phyloP scores from a whole-genome alignment of 1,140 invertebrate genomes.

The Chionoecetes opilio region DNA sequence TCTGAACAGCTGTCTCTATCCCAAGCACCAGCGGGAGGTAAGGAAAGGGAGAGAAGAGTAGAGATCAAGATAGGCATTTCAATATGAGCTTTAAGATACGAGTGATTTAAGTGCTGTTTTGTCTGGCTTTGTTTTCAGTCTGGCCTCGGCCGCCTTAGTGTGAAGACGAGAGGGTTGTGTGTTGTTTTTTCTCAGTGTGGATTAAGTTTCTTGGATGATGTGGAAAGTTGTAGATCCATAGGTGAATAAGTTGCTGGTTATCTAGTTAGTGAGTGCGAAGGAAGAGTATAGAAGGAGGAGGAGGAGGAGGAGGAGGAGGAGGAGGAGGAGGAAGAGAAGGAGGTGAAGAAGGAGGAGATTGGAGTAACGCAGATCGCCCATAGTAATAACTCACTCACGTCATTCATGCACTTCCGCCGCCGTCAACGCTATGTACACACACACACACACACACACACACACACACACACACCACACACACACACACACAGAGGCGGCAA shows the following conservation, averaged over 20 bases:
- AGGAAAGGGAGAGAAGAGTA: background rate
- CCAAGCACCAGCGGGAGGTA: background rate
- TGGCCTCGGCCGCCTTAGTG: background rate
- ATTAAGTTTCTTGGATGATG: background rate
- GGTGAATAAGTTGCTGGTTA: background rate
- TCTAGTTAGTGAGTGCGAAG: background rate
- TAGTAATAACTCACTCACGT: conserved; percentile 21
- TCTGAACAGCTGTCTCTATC: too few relatives aligned
- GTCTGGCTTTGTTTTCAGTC: background rate
- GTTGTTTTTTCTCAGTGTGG: background rate
- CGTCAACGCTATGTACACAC: conserved; percentile 13
- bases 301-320: background rate
- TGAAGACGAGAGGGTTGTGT: background rate
- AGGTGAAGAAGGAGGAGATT: conserved; percentile 7
- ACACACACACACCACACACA: background rate
- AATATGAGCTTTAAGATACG: background rate
- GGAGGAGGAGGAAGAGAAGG: background rate
- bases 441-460: conserved; percentile 29
- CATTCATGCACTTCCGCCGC: background rate
- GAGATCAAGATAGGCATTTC: background rate
- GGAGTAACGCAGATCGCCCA: background rate
- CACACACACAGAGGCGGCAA: background rate
- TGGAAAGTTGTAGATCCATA: background rate
- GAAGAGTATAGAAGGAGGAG: background rate
- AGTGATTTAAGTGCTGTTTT: background rate